Evolutionary conservation across 1,140 invertebrate species (phyloP).

Genomic region (Drosophila sturtevanti): DNA sequence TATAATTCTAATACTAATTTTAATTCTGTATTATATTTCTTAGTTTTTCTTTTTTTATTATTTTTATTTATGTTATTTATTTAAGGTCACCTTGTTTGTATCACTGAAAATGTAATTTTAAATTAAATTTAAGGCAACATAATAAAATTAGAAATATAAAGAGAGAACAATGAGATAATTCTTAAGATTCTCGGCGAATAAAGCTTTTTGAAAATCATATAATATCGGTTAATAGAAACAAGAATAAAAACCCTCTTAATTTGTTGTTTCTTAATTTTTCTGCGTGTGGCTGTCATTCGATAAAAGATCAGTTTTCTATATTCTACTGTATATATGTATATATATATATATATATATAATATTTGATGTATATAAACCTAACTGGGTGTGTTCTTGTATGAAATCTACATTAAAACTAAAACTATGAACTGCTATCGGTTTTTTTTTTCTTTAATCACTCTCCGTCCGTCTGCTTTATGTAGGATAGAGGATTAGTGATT

Average conservation of each 20-base stretch:
- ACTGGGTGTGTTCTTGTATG: conserved; percentile 27
- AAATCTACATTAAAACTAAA: conserved; percentile 52
- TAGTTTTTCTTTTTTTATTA: conserved; percentile 40
- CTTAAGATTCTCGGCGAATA: conserved; percentile 51
- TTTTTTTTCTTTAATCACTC: conserved; percentile 32
- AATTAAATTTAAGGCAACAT: conserved; percentile 56
- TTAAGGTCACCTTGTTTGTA: conserved; percentile 78
- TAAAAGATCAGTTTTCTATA: conserved; percentile 27
- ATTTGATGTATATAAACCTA: conserved; percentile 38
- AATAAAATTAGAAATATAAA: conserved; percentile 16
- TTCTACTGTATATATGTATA: conserved; percentile 7
- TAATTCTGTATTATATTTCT: conserved; percentile 40
- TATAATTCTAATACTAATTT: conserved; percentile 62
- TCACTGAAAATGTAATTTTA: conserved; percentile 70
- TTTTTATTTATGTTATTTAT: conserved; percentile 32
- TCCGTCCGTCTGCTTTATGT: conserved; percentile 34
- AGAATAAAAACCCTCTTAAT: neutral
- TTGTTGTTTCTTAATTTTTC: neutral
- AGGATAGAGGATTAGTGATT: neutral
- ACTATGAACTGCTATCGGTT: conserved; percentile 46
- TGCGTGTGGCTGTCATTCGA: conserved; percentile 12
- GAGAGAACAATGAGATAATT: conserved; percentile 31
- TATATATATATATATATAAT: conserved; percentile 16
- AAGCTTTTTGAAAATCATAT: conserved; percentile 44
- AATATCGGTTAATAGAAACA: conserved; percentile 47